Conservation (phyloP, 23 tunicate species). For the Trididemnum clinides region DNA sequence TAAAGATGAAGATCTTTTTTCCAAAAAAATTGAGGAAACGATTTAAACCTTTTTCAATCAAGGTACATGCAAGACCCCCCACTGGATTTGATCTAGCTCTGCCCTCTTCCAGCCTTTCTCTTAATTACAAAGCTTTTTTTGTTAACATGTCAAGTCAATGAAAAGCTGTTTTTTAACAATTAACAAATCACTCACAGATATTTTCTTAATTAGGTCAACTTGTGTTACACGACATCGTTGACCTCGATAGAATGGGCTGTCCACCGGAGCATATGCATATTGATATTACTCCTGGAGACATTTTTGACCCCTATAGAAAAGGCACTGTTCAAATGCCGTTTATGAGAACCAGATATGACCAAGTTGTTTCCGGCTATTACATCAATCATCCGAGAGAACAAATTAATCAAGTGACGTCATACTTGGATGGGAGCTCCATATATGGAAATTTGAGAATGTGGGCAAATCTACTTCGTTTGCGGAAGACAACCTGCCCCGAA, state of each 20-base stretch:
- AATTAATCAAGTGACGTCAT: slow-evolving; percentile 40
- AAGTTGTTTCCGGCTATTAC: slow-evolving; percentile 14
- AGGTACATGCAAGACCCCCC: no score
- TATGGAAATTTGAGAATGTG: slow-evolving; percentile 43
- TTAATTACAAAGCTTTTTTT: no score
- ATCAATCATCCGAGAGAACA: slow-evolving; percentile 4
- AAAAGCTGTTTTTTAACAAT: neutral
- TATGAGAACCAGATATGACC: slow-evolving; percentile 42
- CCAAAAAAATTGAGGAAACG: no score
- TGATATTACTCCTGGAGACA: slow-evolving; percentile 30
- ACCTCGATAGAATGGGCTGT: slow-evolving; percentile 58
- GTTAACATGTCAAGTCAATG: no score
- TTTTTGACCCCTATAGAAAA: slow-evolving; percentile 42
- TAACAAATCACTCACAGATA: neutral
- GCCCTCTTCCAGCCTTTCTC: no score
- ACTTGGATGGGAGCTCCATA: slow-evolving; percentile 51
- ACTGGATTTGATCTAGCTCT: no score
- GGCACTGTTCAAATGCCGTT: slow-evolving; percentile 23
- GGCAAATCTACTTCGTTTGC: slow-evolving; percentile 43
- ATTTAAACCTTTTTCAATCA: no score
- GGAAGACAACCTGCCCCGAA: neutral
- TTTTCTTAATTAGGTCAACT: slow-evolving; percentile 37
- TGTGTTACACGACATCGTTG: slow-evolving; percentile 49
- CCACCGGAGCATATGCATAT: slow-evolving; percentile 78
- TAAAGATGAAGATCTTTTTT: no score